Evolutionary conservation across 2,888 invertebrate genomes (phyloP).

Genomic region (Acanthoscelides obtectus): DNA sequence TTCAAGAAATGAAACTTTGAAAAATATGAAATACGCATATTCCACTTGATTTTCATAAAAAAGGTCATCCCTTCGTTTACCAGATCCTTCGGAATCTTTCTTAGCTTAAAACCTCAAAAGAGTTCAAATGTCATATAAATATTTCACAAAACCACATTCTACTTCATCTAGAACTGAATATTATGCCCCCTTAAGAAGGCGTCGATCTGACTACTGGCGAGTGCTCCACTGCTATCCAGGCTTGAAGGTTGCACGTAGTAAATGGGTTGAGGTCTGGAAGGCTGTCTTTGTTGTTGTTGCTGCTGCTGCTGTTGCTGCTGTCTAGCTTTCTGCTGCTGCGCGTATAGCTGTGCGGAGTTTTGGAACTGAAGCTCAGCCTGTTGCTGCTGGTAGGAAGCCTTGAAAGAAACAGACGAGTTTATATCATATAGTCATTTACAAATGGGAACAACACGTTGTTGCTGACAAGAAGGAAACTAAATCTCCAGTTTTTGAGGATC

Average conservation of each 20-base stretch:
- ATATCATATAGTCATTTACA: no score
- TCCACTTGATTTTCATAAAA: no score
- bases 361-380: slow-evolving; percentile 60
- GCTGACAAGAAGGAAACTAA: no score
- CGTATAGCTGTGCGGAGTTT: slow-evolving; percentile 52
- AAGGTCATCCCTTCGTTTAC: no score
- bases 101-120: not conserved
- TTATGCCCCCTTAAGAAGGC: slow-evolving; percentile 73
- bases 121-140: not conserved
- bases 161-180: slow-evolving; percentile 54
- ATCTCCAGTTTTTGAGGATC: no score
- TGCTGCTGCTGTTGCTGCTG: slow-evolving; percentile 43
- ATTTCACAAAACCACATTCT: slow-evolving; percentile 6
- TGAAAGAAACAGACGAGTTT: slow-evolving; percentile 10
- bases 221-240: slow-evolving; percentile 32
- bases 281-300: slow-evolving; percentile 31
- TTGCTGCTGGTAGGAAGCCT: slow-evolving; percentile 55
- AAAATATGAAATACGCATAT: no score
- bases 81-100: no score
- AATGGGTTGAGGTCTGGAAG: slow-evolving; percentile 47
- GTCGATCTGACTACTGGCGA: slow-evolving; percentile 69
- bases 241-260: slow-evolving; percentile 56
- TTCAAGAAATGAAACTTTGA: no score
- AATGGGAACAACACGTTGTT: no score
- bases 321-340: slow-evolving; percentile 49